Evolutionary conservation across 2,888 invertebrate species (phyloP), one percentile per base, ranked within the genome.

Genomic region (Hemaris fuciformis): DNA sequence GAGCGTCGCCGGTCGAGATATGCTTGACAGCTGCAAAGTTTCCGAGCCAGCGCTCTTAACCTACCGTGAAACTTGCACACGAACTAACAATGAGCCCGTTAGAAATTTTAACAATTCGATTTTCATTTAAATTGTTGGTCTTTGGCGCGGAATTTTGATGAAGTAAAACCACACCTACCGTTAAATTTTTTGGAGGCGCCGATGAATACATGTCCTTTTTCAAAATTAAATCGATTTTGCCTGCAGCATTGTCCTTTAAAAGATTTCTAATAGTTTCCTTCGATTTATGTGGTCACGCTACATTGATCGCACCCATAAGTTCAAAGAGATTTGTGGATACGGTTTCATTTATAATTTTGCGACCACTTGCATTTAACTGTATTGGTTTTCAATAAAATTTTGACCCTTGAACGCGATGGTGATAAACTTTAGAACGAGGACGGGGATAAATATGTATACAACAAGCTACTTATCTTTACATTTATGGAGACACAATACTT

Each of bases 1-100:
- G 72, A 74, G 80, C 84, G 85, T 85, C 86, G 81, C 75, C 76
- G 87, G 82, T 86, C 86, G 76, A 89, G 80, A 83, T 82, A 85
- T 80, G 78, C 80, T 75, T 85, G 91, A 87, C 92, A 92, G 92
- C 92, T 92, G 91, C 88, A 80, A 70, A 79, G 78, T 83, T 84
- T 81, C 77, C 79, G 69, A 83, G 76, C 83, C 75, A 81, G 71
- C 76, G 79, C 75, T 77, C 72, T 71, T 84, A 83, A 88, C 81
- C 69, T 76, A 85, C 84, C 91, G 81, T 90, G 88, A 90, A 89
- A 85, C 87, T 83, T 80, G 81, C 83, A 79, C 80, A 77, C 81
- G 80, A 79, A 76, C 74, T 75, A 76, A 87, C 87, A 89, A 88
- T 83, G 87, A 78, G 76, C 71, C 89, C 87, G 89, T 87, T 88